phyloP scores from a whole-genome alignment of 2,888 invertebrate genomes.

The Rhyacophila evoluta region DNA sequence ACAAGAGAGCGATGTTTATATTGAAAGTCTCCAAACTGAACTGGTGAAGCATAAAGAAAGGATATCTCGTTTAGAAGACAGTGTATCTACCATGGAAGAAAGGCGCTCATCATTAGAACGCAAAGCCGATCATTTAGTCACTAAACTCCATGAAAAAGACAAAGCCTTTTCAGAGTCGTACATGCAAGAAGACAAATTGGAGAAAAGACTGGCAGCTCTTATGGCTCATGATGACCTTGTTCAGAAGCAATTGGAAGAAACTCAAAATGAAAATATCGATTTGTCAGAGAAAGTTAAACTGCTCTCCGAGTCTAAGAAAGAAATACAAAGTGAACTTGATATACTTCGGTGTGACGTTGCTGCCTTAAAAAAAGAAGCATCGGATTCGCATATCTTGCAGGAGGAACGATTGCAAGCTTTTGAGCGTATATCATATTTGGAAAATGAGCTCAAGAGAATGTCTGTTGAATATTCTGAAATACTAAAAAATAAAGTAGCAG shows the following conservation, averaged over 20 bases:
- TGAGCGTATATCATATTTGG: slow-evolving; percentile 64
- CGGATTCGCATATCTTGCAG: slow-evolving; percentile 57
- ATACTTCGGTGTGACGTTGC: slow-evolving; percentile 64
- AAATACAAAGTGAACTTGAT: slow-evolving; percentile 64
- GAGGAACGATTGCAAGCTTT: slow-evolving; percentile 58
- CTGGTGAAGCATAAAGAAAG: slow-evolving; percentile 74
- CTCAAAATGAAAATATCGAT: slow-evolving; percentile 70
- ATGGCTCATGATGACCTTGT: slow-evolving; percentile 74
- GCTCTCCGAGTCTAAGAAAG: slow-evolving; percentile 68
- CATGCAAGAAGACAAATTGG: slow-evolving; percentile 74
- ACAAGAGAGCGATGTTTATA: slow-evolving; percentile 79
- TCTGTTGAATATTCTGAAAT: slow-evolving; percentile 63
- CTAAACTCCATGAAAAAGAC: slow-evolving; percentile 71
- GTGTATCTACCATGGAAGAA: slow-evolving; percentile 72
- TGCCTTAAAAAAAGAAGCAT: slow-evolving; percentile 61
- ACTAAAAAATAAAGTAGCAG: slow-evolving; percentile 64
- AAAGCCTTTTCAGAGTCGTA: slow-evolving; percentile 72
- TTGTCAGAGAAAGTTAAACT: slow-evolving; percentile 69
- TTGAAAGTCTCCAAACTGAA: slow-evolving; percentile 79
- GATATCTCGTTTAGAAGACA: slow-evolving; percentile 76
- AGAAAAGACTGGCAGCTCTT: slow-evolving; percentile 73
- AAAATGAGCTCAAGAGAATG: slow-evolving; percentile 63
- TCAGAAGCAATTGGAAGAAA: slow-evolving; percentile 73
- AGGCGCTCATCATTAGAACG: slow-evolving; percentile 72
- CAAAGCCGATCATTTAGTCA: slow-evolving; percentile 73